These are phyloP conservation scores for Oophaga sylvatica DNA, from an alignment of 2,797 vertebrate genomes.

Conservation along the genomic window DNA sequence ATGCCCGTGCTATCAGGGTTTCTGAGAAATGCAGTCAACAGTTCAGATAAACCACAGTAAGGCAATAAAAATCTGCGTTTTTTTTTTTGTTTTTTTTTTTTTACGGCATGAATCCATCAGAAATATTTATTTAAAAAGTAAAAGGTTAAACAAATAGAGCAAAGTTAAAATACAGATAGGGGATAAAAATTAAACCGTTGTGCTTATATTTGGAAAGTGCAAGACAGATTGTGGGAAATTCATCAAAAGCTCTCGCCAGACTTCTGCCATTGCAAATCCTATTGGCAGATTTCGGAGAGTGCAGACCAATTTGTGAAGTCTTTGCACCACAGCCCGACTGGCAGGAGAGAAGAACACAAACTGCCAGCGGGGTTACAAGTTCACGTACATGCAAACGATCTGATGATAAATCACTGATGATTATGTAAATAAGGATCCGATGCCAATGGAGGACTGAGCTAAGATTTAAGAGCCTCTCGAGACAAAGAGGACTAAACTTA, in stretches of 20 bases:
- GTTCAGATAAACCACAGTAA: slow-evolving; percentile 35
- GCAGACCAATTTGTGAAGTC: slow-evolving; percentile 35
- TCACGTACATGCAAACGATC: slow-evolving; percentile 26
- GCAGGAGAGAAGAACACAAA: slow-evolving; percentile 9
- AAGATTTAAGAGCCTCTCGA: background rate
- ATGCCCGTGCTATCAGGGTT: slow-evolving; percentile 14
- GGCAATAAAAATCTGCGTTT: slow-evolving; percentile 48
- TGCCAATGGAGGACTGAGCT: background rate
- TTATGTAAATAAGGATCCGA: slow-evolving; percentile 20
- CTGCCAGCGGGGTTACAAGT: slow-evolving; percentile 34
- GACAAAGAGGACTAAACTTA: background rate
- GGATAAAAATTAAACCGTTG: slow-evolving; percentile 31
- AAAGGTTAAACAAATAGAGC: slow-evolving; percentile 55
- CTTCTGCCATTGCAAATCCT: slow-evolving; percentile 47
- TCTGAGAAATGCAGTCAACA: slow-evolving; percentile 47
- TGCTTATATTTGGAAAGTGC: slow-evolving; percentile 45
- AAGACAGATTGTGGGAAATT: slow-evolving; percentile 54
- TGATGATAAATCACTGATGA: slow-evolving; percentile 31
- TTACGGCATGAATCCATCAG: slow-evolving; percentile 42
- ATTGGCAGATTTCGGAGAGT: slow-evolving; percentile 13
- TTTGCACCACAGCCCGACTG: slow-evolving; percentile 11
- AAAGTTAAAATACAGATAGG: slow-evolving; percentile 38
- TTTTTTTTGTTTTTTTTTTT: background rate
- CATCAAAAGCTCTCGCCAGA: slow-evolving; percentile 33
- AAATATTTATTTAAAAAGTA: slow-evolving; percentile 56